Evolutionary conservation across 2,113 vertebrate genomes (phyloP), one percentile per base, ranked within the genome.

Genomic region (Spheniscus mendiculus): DNA sequence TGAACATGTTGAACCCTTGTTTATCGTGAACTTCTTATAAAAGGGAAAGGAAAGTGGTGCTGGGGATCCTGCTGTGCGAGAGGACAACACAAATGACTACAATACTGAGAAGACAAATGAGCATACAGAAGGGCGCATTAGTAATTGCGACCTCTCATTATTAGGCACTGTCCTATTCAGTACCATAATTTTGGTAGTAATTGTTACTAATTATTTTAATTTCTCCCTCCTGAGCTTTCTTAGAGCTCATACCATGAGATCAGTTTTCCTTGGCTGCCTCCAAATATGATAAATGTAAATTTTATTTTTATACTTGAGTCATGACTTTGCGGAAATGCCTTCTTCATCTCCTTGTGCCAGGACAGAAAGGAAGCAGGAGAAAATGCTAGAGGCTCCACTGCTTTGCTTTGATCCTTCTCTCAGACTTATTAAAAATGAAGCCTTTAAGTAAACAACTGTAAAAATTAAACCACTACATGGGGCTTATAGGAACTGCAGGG

Each of bases 131-230:
- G 84, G 74, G 59, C 0, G 0, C 44, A 21, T 83, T 34, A 88
- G 50, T 86, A 95, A 93, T 91, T 88, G 59, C 0, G 79, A 91
- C 87, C 91, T 87, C 87, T 91, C 71, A 16, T 97, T 88, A 94
- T 59, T 90, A 66, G 71, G 79, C 50, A 90, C 38, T 56, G 59
- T 95, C 91, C 67, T 93, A 81, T 86, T 95, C 91, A 83, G 67
- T 80, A 49, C 82, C 50, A 83, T 67, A 34, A 93, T 96, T 96
- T 96, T 93, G 63, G 62, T 67, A 84, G 59, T 86, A 96, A 97
- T 97, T 96, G 58, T 67, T 88, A 80, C 79, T 95, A 96, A 96
- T 95, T 90, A 73, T 92, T 95, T 95, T 96, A 96, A 91, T 95
- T 83, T 83, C 38, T 96, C 89, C 84, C 71, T 96, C 32, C 71